These are phyloP conservation scores for Nymphalis c-album DNA, from an alignment of 2,888 invertebrate genomes.

Conservation along the genomic window DNA sequence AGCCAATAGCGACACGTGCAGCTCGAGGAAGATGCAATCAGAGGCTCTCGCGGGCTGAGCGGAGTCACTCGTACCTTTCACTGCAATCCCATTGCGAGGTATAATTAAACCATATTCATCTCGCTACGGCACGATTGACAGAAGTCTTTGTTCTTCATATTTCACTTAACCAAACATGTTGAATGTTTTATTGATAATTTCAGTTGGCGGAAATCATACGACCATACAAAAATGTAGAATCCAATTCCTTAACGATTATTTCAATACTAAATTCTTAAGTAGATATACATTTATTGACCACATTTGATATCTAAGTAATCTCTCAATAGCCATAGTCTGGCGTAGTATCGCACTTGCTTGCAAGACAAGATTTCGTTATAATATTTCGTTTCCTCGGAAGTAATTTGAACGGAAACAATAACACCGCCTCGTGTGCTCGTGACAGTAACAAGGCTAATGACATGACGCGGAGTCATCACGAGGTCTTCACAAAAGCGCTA, in stretches of 20 bases:
- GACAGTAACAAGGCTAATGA: neutral
- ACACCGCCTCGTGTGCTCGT: neutral
- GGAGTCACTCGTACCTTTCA: conserved; percentile 14
- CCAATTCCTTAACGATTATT: too few species aligned
- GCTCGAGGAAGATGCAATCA: conserved; percentile 12
- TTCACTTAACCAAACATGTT: neutral
- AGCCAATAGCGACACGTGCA: conserved; percentile 3
- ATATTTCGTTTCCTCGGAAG: too few species aligned
- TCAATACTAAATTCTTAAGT: too few species aligned
- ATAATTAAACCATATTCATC: conserved; percentile 16
- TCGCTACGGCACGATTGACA: neutral
- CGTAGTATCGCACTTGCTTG: too few species aligned
- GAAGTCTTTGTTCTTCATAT: conserved; percentile 1
- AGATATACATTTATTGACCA: too few species aligned
- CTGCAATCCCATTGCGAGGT: conserved; percentile 7
- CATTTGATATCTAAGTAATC: too few species aligned
- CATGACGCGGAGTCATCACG: neutral
- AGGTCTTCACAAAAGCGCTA: neutral
- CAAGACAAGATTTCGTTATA: too few species aligned
- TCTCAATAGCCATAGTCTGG: too few species aligned
- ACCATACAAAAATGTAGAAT: too few species aligned
- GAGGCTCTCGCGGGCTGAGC: neutral
- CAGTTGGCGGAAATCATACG: too few species aligned
- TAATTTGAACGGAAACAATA: neutral
- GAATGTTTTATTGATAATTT: neutral